Evolutionary conservation across 2,888 invertebrate species (phyloP), one percentile per base, ranked within the genome.

Genomic region (Lasioglossum zephyrum): DNA sequence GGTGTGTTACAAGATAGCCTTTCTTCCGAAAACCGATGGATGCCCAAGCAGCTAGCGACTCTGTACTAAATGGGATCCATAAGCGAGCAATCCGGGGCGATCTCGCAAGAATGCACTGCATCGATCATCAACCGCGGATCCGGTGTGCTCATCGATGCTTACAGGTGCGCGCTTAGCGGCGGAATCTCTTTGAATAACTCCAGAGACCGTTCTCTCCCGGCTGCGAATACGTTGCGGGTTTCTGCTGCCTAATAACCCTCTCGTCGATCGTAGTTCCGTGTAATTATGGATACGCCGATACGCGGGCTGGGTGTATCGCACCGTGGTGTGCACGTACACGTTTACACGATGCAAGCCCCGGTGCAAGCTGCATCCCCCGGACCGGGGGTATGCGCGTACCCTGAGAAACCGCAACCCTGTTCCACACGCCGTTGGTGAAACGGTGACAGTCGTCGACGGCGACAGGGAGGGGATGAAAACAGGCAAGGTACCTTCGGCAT

Each of bases 251-350:
- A 90, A 90, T 90, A 90, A 90, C 86, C 88, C 88, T 87, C 82
- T 88, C 88, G 85, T 89, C 89, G 89, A 89, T 91, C 87, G 87
- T 79, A 87, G 84, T 85, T 86, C 84, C 88, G 85, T 79, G 86
- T 91, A 92, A 91, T 93, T 91, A 89, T 88, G 92, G 87, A 90
- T 90, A 87, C 84, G 82, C 87, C 86, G 84, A 82, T 84, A 82
- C 81, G 82, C 74, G 82, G 57, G 73, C 39, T 81, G 77, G 63
- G 73, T 77, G 77, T 77, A 77, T 81, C 72, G 73, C 72, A 72
- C 49, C 63, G 78, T 77, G 66, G 77, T 79, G 53, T 18, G 31
- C 63, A 31, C 60, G 60, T 47, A 60, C 83, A 83, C 63, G 41
- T 60, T 53, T 63, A 53, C 74, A 49, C 73, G 41, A 63, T n/a